phyloP scores from a whole-genome alignment of 1,140 invertebrate genomes.

The Micrasema longulum region DNA sequence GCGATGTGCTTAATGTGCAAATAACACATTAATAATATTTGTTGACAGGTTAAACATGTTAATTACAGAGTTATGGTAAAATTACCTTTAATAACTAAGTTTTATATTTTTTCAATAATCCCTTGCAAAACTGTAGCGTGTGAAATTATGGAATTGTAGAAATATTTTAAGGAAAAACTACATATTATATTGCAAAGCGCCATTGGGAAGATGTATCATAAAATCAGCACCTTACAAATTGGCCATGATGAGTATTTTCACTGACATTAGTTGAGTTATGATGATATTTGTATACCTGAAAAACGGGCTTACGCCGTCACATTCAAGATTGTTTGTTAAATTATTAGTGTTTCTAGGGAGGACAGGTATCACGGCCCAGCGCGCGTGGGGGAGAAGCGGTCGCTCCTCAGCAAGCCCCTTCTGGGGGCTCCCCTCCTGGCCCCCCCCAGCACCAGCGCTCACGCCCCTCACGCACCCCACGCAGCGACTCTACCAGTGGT shows the following conservation, averaged over 20 bases:
- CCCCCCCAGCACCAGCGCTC: constrained; percentile 44
- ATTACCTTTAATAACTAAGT: neutral
- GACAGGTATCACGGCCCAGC: neutral
- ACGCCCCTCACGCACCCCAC: constrained; percentile 38
- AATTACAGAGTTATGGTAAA: neutral
- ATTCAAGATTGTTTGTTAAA: too few relatives aligned
- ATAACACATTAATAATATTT: neutral
- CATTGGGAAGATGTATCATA: too few relatives aligned
- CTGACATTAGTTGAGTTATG: too few relatives aligned
- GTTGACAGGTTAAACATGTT: neutral
- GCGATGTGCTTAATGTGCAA: too few relatives aligned
- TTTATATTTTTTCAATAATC: neutral
- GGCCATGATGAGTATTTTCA: too few relatives aligned
- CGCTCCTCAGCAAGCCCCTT: neutral
- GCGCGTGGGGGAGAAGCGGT: neutral
- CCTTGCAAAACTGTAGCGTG: too few relatives aligned
- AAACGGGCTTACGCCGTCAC: too few relatives aligned
- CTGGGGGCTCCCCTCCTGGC: constrained; percentile 7
- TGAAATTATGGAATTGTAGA: too few relatives aligned
- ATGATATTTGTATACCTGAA: too few relatives aligned
- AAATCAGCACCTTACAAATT: too few relatives aligned
- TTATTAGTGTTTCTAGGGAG: neutral
- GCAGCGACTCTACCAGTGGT: constrained; percentile 41
- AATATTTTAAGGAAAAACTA: too few relatives aligned
- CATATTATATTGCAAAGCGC: too few relatives aligned